Evolutionary conservation across 2,888 invertebrate species (phyloP), one percentile per base, ranked within the genome.

Genomic region (Acrobeloides nanus): DNA sequence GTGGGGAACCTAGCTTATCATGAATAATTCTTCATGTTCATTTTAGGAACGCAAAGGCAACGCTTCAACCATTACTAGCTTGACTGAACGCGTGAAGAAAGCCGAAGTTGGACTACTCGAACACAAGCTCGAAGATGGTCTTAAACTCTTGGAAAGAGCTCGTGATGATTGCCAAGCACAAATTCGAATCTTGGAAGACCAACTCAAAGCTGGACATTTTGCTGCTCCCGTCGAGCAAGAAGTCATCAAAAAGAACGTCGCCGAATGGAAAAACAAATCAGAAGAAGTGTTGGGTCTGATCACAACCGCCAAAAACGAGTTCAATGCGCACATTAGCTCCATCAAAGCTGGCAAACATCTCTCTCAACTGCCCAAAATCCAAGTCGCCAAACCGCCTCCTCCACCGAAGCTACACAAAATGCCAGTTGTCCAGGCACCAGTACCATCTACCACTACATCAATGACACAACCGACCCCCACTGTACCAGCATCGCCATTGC

Each of bases 381-480:
- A 52, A 10, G 58, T 69, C 8, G 56, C 67, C 5, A 59, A 60
- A 42, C 68, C 68, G 8, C 68, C 69, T 18, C 59, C 60, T 15
- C 34, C 45, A 1, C 64, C 69, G 1, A 46, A 42, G n/a, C n/a
- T n/a, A n/a, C n/a, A n/a, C n/a, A n/a, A n/a, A n/a, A n/a, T n/a
- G n/a, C n/a, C n/a, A n/a, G n/a, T n/a, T n/a, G n/a, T n/a, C n/a
- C n/a, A n/a, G n/a, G n/a, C n/a, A n/a, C n/a, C n/a, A n/a, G n/a
- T n/a, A n/a, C n/a, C n/a, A n/a, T n/a, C n/a, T n/a, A n/a, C n/a
- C n/a, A n/a, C n/a, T n/a, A n/a, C n/a, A n/a, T n/a, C n/a, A n/a
- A n/a, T n/a, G n/a, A n/a, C n/a, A n/a, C n/a, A n/a, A n/a, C n/a
- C n/a, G n/a, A n/a, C n/a, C n/a, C n/a, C n/a, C n/a, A n/a, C n/a